Base-by-base conservation (phyloP, 1,140 invertebrate genomes). In the Anastrepha ludens region DNA sequence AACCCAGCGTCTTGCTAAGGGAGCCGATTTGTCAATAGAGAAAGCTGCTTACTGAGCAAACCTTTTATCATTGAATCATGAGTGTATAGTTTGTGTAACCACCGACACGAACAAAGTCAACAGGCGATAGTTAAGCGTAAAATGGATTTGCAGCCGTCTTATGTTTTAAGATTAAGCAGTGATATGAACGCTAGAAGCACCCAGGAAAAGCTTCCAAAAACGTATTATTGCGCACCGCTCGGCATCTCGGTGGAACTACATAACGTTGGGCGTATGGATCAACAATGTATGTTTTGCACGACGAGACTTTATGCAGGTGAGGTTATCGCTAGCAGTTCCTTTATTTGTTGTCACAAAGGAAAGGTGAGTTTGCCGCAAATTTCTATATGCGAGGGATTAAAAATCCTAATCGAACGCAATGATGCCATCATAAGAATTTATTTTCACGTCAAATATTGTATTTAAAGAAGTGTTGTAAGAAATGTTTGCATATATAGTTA, bases 311-410 rank as follows among this genome's bases (percentile, higher is more conserved):
- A 15, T 78, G 13, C 70, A 78, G 13, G 39, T 15, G 70, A 44
- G n/a, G 70, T 78, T 47, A 50, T 8, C 47, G 47, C 2, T 78
- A 50, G 39, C 8, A 47, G 13, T 78, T 78, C 41, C 13, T 47
- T 11, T 13, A 78, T 78, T 78, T 78, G 70, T 50, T 78, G 70
- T 78, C 70, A 78, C n/a, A 78, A 78, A 29, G 70, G 70, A 17
- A 78, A 78, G 47, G 70, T 78, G 39, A 78, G 39, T 78, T 78
- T 78, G 70, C 70, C 70, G 13, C 9, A 78, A 50, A 50, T 47
- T 44, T 47, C 70, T 78, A n/a, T 78, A 47, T 78, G 70, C 39
- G 39, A 78, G 13, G 41, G 44, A 78, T 5, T 78, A 15, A 78
- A 50, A 78, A 78, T 15, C n/a, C 13, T 78, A 29, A 78, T 78